Percentiles rank a stretch among this genome's conserved stretches.
Conservation (phyloP, 2,888 invertebrate genomes). For the Crematogaster levior region DNA sequence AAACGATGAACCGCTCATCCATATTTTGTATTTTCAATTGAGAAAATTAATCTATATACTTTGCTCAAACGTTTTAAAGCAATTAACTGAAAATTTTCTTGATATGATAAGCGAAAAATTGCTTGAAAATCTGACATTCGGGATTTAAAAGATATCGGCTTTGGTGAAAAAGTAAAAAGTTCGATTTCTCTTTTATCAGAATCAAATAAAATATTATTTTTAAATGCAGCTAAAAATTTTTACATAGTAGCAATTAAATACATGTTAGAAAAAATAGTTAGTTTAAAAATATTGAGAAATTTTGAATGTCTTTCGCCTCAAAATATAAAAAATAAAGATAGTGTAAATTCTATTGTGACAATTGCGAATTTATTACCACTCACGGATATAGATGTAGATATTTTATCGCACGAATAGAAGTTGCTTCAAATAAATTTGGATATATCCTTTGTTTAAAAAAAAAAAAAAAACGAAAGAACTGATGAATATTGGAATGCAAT, state of each 20-base stretch:
- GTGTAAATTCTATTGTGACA: no score
- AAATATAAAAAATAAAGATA: not conserved
- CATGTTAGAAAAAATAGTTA: not conserved
- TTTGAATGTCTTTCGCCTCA: not conserved
- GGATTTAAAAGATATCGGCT: no score
- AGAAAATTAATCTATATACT: not conserved
- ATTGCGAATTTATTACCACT: not conserved
- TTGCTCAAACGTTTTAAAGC: not conserved
- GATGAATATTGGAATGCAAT: no score
- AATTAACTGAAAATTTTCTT: not conserved
- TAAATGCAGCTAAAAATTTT: not conserved
- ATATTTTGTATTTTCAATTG: not conserved
- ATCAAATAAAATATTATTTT: no score
- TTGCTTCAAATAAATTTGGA: not conserved
- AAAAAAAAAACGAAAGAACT: no score
- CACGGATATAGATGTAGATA: not conserved
- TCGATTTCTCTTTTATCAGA: not conserved
- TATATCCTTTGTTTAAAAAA: no score
- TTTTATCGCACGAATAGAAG: not conserved
- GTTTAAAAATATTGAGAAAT: not conserved
- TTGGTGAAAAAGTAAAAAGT: no score
- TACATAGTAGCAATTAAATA: not conserved
- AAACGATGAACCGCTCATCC: not conserved
- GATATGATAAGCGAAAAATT: not conserved
- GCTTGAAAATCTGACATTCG: not conserved